Evolutionary conservation across 2,797 vertebrate genomes (phyloP).

Genomic region (Dromococcyx pavoninus): DNA sequence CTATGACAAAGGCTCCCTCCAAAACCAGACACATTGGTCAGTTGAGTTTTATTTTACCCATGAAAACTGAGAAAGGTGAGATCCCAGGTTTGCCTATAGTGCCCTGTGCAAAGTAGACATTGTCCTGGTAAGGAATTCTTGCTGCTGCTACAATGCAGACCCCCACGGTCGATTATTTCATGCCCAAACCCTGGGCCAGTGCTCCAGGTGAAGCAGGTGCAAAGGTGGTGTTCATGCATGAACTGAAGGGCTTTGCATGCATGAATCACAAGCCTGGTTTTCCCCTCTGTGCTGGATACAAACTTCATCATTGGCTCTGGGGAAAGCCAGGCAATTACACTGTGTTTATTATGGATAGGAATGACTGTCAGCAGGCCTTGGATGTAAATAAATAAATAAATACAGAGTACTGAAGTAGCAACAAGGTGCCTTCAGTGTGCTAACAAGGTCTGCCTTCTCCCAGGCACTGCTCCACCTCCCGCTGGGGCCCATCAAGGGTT

Average conservation of each 20-base stretch:
- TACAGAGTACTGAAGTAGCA: not conserved
- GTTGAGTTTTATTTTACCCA: not conserved
- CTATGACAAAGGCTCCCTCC: not conserved
- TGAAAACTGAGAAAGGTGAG: not conserved
- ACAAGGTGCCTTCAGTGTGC: not conserved
- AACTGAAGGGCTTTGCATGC: not conserved
- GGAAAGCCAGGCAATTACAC: not conserved
- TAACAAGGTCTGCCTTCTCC: not conserved
- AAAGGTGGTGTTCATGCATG: not conserved
- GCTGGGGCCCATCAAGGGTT: not conserved
- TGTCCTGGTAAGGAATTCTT: not conserved
- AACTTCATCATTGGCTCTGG: not conserved
- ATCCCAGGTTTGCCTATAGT: not conserved
- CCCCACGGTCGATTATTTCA: not conserved
- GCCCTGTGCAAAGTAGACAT: not conserved
- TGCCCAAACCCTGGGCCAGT: not conserved
- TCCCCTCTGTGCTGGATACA: not conserved
- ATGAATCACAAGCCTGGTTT: not conserved
- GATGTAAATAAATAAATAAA: not conserved
- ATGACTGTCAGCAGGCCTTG: not conserved
- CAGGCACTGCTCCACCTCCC: accelerated
- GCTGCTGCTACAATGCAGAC: not conserved
- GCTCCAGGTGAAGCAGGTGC: not conserved
- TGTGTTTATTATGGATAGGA: not conserved
- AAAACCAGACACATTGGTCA: not conserved